Percentiles rank a stretch among this genome's conserved stretches.
Evolutionary conservation across 2,888 invertebrate species (phyloP).

Genomic region (Cheilosia variabilis): DNA sequence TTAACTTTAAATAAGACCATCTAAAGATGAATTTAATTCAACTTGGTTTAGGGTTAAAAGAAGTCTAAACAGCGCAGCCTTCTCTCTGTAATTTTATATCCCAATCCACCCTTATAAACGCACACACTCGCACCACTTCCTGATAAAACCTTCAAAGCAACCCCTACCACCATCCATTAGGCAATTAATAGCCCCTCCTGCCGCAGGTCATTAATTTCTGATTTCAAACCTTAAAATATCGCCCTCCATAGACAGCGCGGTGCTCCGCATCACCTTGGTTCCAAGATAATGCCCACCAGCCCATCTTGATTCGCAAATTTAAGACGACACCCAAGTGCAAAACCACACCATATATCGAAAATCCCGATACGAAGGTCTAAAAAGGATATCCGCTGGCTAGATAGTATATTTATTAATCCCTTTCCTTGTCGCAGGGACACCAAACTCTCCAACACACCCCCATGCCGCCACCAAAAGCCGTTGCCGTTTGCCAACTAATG

Average conservation of each 20-base stretch:
- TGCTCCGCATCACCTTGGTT: not conserved
- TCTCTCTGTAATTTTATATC: not conserved
- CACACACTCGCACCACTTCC: not conserved
- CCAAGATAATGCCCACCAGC: conserved; percentile 26
- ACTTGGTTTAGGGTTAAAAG: not conserved
- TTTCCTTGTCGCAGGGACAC: conserved; percentile 15
- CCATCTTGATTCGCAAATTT: conserved; percentile 27
- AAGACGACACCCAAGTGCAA: conserved; percentile 44
- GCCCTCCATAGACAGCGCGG: not conserved
- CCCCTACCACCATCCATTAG: conserved; percentile 16
- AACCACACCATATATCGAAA: conserved; percentile 58
- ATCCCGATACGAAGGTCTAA: conserved; percentile 50
- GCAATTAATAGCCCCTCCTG: conserved; percentile 34
- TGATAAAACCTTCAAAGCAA: not conserved
- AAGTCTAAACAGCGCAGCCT: not conserved
- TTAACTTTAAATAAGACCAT: too few relatives aligned
- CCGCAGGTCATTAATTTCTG: not conserved
- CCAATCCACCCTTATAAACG: not conserved
- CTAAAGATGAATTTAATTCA: not conserved
- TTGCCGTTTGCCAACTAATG: conserved; percentile 19
- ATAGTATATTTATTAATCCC: conserved; percentile 67
- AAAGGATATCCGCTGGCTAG: conserved; percentile 62
- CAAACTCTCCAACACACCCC: not conserved
- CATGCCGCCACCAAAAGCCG: too few relatives aligned
- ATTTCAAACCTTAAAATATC: not conserved